Base-by-base conservation (phyloP, 2,888 invertebrate genomes). In the Petrolisthes cinctipes region DNA sequence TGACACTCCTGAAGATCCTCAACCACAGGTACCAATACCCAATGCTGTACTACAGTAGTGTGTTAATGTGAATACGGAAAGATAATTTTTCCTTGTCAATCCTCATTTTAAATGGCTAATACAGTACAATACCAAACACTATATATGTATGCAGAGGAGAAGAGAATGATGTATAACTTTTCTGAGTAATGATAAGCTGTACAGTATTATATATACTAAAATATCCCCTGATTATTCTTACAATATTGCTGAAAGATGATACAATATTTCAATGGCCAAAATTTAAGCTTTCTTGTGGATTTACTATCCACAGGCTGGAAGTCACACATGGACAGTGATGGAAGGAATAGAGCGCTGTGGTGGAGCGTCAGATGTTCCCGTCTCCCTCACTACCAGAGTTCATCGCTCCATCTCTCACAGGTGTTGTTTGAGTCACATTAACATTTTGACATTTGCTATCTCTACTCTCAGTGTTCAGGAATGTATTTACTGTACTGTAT, bases 341-440 rank as follows among this genome's bases (percentile, higher is more conserved):
- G 54, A 82, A 20, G 82, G 66, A 9, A 82, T 82, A 71, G 82
- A 82, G 51, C 61, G 51, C 14, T 82, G 82, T 82, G 82, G 71
- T 7, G 82, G 82, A 20, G 73, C 68, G 3, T 82, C 71, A 20
- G 82, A 82, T 51, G 71, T 73, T 14, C 82, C 82, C 20, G 71
- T 82, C 20, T 66, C 82, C 20, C 37, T 82, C 20, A 71, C 82
- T 20, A 20, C 53, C 23, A 66, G 82, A 20, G 23, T 73, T 53
- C 82, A 82, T 20, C 82, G 82, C 71, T 66, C 68, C 68, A 73
- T 82, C 4, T 53, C 20, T n/a, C 82, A 71, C 53, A 82, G 71
- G 82, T 82, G 53, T n/a, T 20, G 53, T 20, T n/a, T 0, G 37
- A 37, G 37, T 37, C 2, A 2, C 37, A 37, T 37, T 37, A 37